phyloP scores from a whole-genome alignment of 2,797 vertebrate species.

The Linurgus olivaceus region DNA sequence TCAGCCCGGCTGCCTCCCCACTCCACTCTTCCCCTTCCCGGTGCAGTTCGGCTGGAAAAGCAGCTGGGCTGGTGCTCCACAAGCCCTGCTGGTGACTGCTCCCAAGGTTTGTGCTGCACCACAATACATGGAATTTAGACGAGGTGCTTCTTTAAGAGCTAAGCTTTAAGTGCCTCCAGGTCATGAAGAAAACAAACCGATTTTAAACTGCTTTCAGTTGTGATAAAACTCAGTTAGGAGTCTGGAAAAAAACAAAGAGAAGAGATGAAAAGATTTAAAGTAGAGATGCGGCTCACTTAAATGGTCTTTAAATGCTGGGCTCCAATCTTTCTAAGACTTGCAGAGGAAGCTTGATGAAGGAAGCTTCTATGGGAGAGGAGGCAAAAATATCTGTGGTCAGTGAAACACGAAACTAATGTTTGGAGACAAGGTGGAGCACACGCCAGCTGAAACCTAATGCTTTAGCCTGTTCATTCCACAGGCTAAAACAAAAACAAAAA shows the following conservation, averaged over 20 bases:
- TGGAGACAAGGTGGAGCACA: fast-evolving
- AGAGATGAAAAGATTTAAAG: not conserved
- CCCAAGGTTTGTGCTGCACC: not conserved
- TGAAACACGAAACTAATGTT: not conserved
- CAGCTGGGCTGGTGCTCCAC: not conserved
- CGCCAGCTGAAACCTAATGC: fast-evolving
- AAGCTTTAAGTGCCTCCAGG: fast-evolving
- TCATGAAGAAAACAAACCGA: not conserved
- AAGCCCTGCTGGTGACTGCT: not conserved
- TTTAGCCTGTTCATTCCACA: not conserved
- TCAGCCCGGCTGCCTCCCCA: not conserved
- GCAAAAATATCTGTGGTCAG: not conserved
- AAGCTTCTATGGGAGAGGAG: not conserved
- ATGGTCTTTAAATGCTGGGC: not conserved
- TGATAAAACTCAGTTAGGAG: not conserved
- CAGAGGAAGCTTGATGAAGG: not conserved
- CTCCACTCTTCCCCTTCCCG: no score
- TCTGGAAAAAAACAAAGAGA: not conserved
- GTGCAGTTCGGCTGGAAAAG: not conserved
- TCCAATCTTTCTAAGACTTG: not conserved
- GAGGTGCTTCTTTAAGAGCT: fast-evolving
- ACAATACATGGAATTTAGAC: not conserved
- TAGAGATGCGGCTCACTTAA: not conserved
- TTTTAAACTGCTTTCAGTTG: not conserved
- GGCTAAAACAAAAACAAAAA: fast-evolving